Conservation (phyloP, 2,113 vertebrate species). For the Muntiacus muntjak region DNA sequence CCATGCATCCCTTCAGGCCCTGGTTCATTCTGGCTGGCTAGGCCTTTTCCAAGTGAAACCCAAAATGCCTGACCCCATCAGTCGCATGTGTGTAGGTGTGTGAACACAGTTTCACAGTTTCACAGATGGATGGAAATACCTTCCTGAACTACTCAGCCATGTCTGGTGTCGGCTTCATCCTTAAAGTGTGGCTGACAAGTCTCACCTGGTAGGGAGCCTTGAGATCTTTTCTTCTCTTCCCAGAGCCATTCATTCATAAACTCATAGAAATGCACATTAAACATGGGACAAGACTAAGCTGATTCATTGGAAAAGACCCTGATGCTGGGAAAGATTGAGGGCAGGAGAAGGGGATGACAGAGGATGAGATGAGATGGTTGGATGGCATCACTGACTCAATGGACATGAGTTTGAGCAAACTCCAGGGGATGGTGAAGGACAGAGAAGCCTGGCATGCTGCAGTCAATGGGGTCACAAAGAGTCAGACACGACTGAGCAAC, state of each 20-base stretch:
- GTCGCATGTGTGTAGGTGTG: not conserved
- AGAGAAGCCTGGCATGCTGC: not conserved
- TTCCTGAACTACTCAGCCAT: conserved; percentile 67
- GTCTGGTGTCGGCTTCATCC: conserved; percentile 77
- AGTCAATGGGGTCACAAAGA: not conserved
- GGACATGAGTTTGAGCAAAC: not conserved
- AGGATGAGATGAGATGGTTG: not conserved
- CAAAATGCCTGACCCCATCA: not conserved
- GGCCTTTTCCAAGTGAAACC: conserved; percentile 2
- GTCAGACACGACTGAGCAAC: not conserved
- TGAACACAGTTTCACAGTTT: not conserved
- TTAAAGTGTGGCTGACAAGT: conserved; percentile 71
- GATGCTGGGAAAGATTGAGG: not conserved
- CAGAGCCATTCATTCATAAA: conserved; percentile 77
- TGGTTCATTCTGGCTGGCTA: not conserved
- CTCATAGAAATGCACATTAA: conserved; percentile 42
- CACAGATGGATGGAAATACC: not conserved
- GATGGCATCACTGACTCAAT: not conserved
- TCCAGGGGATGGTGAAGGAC: not conserved
- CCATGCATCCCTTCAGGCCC: not conserved
- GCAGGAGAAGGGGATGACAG: not conserved
- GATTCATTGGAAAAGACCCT: not conserved
- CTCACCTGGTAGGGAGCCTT: conserved; percentile 69
- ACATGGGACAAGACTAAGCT: not conserved
- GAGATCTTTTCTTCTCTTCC: conserved; percentile 72